phyloP scores from a whole-genome alignment of 2,113 vertebrate genomes.

The Parotia lawesii region DNA sequence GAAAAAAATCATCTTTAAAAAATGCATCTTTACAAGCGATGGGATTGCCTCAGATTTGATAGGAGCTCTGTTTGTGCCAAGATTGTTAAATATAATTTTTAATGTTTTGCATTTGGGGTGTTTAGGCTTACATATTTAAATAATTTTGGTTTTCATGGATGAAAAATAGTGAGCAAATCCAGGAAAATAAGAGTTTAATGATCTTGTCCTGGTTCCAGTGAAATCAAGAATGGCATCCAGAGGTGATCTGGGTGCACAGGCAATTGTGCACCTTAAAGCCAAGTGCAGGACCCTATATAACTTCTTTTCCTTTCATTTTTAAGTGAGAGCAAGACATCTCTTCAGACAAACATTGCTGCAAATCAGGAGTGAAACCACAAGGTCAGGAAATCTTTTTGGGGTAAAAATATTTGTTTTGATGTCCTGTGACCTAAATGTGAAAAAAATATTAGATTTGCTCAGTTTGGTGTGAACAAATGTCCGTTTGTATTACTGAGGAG shows the following conservation, averaged over 20 bases:
- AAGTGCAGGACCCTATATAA: neutral
- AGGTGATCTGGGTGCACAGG: neutral
- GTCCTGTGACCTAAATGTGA: slow-evolving; percentile 40
- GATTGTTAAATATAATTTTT: neutral
- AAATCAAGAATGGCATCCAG: neutral
- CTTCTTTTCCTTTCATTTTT: neutral
- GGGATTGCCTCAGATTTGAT: neutral
- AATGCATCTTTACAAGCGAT: neutral
- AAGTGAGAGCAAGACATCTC: neutral
- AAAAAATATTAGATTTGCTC: slow-evolving; percentile 43
- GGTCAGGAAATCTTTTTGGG: neutral
- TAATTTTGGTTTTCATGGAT: neutral
- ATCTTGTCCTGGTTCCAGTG: neutral
- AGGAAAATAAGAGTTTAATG: neutral
- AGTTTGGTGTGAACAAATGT: slow-evolving; percentile 39
- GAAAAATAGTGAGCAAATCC: neutral
- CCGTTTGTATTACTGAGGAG: neutral
- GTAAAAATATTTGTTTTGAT: slow-evolving; percentile 30
- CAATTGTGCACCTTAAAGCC: neutral
- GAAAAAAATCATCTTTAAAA: neutral
- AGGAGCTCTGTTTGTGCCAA: neutral
- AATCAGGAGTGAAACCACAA: neutral
- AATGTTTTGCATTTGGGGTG: neutral
- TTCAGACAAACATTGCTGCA: neutral
- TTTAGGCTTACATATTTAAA: neutral